Percentiles rank a stretch among this genome's conserved stretches.
phyloP scores from a whole-genome alignment of 2,113 vertebrate species.

The Gobio gobio region DNA sequence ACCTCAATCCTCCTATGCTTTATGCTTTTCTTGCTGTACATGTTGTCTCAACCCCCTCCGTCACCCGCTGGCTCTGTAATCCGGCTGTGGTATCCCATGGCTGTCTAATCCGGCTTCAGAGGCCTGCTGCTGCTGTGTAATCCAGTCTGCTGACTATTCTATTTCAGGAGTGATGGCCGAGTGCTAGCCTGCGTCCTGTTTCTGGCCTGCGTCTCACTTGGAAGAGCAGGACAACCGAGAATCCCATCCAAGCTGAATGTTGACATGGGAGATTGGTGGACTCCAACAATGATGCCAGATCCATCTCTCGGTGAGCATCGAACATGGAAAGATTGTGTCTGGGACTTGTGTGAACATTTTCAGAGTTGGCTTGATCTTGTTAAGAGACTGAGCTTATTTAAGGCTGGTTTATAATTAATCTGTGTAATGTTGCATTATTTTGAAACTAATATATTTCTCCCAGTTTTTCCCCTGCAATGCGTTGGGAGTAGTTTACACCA shows the following conservation, averaged over 20 bases:
- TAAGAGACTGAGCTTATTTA: background rate
- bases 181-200: conserved; percentile 60
- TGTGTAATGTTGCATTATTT: background rate
- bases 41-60: background rate
- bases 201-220: conserved; percentile 43
- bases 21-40: background rate
- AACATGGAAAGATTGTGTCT: conserved; percentile 21
- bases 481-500: background rate
- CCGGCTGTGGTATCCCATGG: background rate
- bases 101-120: conserved; percentile 25
- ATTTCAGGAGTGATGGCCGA: conserved; percentile 80
- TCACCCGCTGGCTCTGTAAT: conserved; percentile 6
- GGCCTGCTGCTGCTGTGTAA: conserved; percentile 67
- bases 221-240: conserved; percentile 70
- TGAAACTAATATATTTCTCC: background rate
- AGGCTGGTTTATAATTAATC: background rate
- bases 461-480: background rate
- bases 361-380: background rate
- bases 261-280: conserved; percentile 94
- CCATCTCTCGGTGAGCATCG: conserved; percentile 80
- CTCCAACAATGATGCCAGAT: conserved; percentile 76
- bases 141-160: conserved; percentile 64
- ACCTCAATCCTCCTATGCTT: background rate
- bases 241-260: conserved; percentile 66
- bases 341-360: conserved; percentile 7